Evolutionary conservation across 1,140 invertebrate genomes (phyloP), one percentile per base, ranked within the genome.

Genomic region (Cydia pomonella): DNA sequence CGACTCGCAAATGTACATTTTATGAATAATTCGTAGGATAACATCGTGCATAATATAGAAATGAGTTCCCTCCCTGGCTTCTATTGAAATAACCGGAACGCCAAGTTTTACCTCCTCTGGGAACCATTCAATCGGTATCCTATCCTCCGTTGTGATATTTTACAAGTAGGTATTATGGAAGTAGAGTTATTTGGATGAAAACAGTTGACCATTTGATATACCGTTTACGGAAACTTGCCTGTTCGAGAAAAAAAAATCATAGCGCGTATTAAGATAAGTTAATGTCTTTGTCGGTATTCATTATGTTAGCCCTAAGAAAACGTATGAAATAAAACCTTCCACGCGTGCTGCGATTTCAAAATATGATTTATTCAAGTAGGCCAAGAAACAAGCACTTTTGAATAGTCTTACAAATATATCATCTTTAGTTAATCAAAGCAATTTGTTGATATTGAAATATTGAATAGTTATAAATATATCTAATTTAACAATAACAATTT

Each of bases 121-220:
- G 64, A 69, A 33, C 64, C 18, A 69, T 69, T 29, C 64, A 69
- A 69, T 33, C 64, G 27, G 64, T 69, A 33, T 38, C 16, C 25
- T 27, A 21, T 59, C 16, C 64, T 69, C 64, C 27, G 50, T 59
- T 23, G 29, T 33, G 38, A 69, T 69, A n/a, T 7, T 59, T 21
- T 21, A 10, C 18, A 6, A 21, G n/a, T 53, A 18, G 18, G n/a
- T 59, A 21, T 59, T 21, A 59, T n/a, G 50, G 4, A 50, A 16
- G 47, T 50, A 33, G 29, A 66, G 63, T 69, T 69, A 69, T 69
- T 69, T 16, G 18, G 64, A 69, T 69, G 38, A 69, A 69, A 69
- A 33, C 38, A 38, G 64, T 69, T 69, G 16, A 69, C 29, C 64
- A n/a, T 69, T 64, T 69, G n/a, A 9, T 23, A 59, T 5, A 6